Base-by-base conservation (phyloP, 2,797 vertebrate species). In the Podarcis lilfordi region DNA sequence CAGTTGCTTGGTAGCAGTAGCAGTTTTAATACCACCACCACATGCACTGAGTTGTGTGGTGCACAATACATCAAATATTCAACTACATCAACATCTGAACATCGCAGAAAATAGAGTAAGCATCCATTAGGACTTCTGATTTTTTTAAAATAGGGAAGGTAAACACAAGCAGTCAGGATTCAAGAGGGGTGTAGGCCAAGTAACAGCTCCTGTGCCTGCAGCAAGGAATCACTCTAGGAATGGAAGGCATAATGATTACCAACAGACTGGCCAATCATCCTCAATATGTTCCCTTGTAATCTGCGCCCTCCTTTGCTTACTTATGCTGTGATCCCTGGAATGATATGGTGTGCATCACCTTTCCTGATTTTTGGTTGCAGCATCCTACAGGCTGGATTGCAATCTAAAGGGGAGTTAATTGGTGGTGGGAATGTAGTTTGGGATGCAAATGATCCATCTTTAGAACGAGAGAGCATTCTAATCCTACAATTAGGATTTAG, bases 21-120 rank as follows among this genome's bases (percentile, higher is more conserved):
- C 43, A 29, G 43, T 1, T 81, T 50, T 79, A 6, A 17, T 4
- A 68, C 1, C 11, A 84, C 50, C 8, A 50, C 27, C 8, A 69
- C 68, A 86, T n/a, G 43, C 27, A 43, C 0, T 61, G 40, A 71
- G n/a, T 8, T 82, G 25, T 72, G 80, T 0, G 68, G 78, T 72
- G 4, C 37, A 40, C 37, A 40, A 40, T 8, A 55, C 15, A 77
- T 59, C 23, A 8, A 3, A 0, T 23, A 7, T 32, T 66, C 55
- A 71, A 0, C 19, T 43, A 23, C 80, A 64, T 0, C 10, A 25
- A 7, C 1, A 4, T 0, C 1, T n/a, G 23, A 23, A 64, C 37
- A 17, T 84, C n/a, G n/a, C 21, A 1, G 35, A 4, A 25, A 21
- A 43, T 2, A 4, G 17, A 25, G 15, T 64, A 82, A 68, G 25